Base-by-base conservation (phyloP, 2,888 invertebrate species). In the Sphaeridia pumilis region DNA sequence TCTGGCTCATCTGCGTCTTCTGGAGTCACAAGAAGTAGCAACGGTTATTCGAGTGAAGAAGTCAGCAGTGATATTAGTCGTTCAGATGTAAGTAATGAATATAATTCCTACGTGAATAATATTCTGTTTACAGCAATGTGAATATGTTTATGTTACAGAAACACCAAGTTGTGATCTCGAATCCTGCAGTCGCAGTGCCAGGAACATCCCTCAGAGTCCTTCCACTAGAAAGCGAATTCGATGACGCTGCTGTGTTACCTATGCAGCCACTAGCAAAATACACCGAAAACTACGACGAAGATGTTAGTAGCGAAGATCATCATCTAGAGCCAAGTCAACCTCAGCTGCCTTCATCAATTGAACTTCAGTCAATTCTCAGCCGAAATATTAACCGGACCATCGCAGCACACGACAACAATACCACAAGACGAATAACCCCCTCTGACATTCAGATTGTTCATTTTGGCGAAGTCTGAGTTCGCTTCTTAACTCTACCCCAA, bases 371-470 rank as follows among this genome's bases (percentile, higher is more conserved):
- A 7, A 51, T 21, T 35, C n/a, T n/a, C n/a, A 17, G n/a, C n/a
- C 20, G 38, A 34, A 12, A 35, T 17, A 4, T 22, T 27, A 17
- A 5, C 46, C 2, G 42, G 31, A n/a, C 26, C 31, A 17, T 51
- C 45, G 24, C 22, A 21, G 2, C 46, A 20, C 34, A 24, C 7
- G 31, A 14, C 26, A 52, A 27, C 48, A 5, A 35, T 35, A 21
- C 38, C 41, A 25, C 17, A 35, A n/a, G 14, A 22, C 20, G 12
- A 43, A 38, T 42, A 28, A 21, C 12, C 7, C 34, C 52, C 1
- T 44, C 55, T 14, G 44, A 49, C 28, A 62, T 62, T 24, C 58
- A 63, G 56, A 60, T 63, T 12, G 48, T 63, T 20, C 60, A 63
- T 46, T 56, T 63, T 27, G 63, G 63, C 2, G 56, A 52, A 10